Conservation (phyloP, 2,113 vertebrate species). For the Tretioscincus oriximinensis region DNA sequence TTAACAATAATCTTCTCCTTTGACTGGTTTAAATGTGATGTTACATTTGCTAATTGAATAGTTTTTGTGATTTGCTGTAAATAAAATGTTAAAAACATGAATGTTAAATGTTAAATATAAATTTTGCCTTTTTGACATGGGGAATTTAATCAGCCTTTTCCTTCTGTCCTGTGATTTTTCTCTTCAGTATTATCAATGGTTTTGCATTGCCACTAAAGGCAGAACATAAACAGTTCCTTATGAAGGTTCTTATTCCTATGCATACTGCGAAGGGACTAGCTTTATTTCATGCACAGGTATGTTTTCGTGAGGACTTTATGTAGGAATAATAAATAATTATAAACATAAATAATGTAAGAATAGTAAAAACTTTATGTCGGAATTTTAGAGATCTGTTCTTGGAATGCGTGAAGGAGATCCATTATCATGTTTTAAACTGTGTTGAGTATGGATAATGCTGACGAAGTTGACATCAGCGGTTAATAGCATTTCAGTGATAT, state of each 20-base stretch:
- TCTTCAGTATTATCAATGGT: slow-evolving; percentile 95
- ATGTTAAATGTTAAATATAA: background rate
- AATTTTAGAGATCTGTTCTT: background rate
- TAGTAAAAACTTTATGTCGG: background rate
- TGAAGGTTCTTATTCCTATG: slow-evolving; percentile 98
- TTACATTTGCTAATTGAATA: too few species aligned
- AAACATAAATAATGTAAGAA: too few species aligned
- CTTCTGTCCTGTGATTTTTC: slow-evolving; percentile 47
- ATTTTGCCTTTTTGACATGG: background rate
- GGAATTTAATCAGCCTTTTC: slow-evolving; percentile 17
- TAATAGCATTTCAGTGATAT: background rate
- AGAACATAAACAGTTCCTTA: slow-evolving; percentile 98
- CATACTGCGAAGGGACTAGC: slow-evolving; percentile 94
- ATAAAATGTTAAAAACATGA: background rate
- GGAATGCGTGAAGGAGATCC: background rate
- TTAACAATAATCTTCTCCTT: too few species aligned
- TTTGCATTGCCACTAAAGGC: slow-evolving; percentile 97
- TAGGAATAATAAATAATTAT: background rate
- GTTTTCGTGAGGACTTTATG: slow-evolving; percentile 20
- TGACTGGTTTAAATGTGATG: too few species aligned
- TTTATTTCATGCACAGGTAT: slow-evolving; percentile 97
- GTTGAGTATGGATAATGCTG: too few species aligned
- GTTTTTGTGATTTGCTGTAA: too few species aligned
- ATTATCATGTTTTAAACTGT: background rate
- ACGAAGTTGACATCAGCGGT: background rate